phyloP scores from a whole-genome alignment of 2,797 vertebrate genomes.

The Dendrocincla tyrannina region DNA sequence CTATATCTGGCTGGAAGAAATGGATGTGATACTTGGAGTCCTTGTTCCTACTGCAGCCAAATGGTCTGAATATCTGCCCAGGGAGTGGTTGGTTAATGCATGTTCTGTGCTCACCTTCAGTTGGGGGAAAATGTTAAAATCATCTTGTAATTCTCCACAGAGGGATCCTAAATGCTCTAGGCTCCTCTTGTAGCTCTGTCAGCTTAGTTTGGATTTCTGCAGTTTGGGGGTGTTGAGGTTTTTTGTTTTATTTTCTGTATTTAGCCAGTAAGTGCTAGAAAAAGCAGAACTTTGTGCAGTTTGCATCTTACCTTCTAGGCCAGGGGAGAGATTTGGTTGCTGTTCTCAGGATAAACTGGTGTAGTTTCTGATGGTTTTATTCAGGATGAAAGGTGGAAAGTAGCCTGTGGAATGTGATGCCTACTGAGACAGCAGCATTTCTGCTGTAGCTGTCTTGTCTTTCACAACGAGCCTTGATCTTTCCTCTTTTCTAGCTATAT shows the following conservation, averaged over 20 bases:
- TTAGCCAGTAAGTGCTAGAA: not conserved
- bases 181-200: not conserved
- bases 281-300: not conserved
- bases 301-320: not conserved
- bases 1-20: accelerated
- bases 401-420: not conserved
- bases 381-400: not conserved
- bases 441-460: not conserved
- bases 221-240: accelerated
- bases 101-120: not conserved
- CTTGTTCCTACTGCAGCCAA: not conserved
- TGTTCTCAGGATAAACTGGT: not conserved
- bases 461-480: not conserved
- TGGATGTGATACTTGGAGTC: not conserved
- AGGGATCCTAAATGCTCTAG: not conserved
- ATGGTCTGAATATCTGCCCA: not conserved
- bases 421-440: not conserved
- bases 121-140: not conserved
- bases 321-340: not conserved
- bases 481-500: not conserved
- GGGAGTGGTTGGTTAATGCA: not conserved
- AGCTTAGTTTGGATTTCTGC: not conserved
- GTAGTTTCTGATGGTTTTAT: not conserved
- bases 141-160: accelerated
- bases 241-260: not conserved